phyloP scores from a whole-genome alignment of 2,797 vertebrate genomes.

The Apogon hyalosoma region DNA sequence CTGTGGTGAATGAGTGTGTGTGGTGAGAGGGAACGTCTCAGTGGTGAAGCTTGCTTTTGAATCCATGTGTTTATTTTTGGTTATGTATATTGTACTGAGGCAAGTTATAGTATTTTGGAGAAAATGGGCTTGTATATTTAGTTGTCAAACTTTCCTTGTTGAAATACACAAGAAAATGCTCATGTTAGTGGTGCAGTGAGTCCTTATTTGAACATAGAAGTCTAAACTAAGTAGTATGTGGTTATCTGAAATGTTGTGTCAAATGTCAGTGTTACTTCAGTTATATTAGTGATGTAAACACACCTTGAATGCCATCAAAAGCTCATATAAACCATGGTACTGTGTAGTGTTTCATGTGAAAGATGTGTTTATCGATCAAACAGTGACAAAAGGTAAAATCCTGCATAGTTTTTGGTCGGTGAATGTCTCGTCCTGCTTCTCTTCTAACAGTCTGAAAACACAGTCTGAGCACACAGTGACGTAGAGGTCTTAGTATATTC shows the following conservation, averaged over 20 bases:
- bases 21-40: constrained; percentile 19
- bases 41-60: constrained; percentile 10
- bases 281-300: not conserved
- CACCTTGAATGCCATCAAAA: not conserved
- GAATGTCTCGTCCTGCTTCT: not conserved
- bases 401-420: not conserved
- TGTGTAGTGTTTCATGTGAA: too few relatives aligned
- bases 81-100: not conserved
- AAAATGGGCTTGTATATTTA: constrained; percentile 52
- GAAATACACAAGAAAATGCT: constrained; percentile 17
- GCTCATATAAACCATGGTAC: too few relatives aligned
- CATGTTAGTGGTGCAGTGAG: not conserved
- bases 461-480: too few relatives aligned
- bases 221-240: not conserved
- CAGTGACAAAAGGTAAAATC: not conserved
- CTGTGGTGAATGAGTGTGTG: constrained; percentile 2
- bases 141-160: constrained; percentile 24
- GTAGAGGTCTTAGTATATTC: not conserved
- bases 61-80: constrained; percentile 41
- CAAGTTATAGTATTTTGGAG: constrained; percentile 24
- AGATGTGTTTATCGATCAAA: too few relatives aligned
- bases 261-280: too few relatives aligned
- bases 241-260: too few relatives aligned
- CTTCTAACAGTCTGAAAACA: too few relatives aligned
- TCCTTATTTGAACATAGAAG: not conserved